phyloP scores from a whole-genome alignment of 2,113 vertebrate genomes.

The Polypterus bichir region DNA sequence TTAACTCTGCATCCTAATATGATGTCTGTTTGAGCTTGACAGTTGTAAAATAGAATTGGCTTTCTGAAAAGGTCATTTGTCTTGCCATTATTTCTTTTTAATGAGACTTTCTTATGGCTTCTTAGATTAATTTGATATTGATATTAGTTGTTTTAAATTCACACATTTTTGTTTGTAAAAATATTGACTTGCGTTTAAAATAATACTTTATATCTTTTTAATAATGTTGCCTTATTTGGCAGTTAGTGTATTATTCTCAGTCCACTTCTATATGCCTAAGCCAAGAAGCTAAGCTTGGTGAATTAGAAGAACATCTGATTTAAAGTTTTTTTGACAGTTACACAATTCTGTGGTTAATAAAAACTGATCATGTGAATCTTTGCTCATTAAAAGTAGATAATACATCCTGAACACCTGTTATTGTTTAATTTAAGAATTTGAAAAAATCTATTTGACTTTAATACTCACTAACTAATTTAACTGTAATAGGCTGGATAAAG shows the following conservation, averaged over 20 bases:
- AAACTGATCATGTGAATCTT: neutral
- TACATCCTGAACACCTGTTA: neutral
- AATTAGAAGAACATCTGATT: neutral
- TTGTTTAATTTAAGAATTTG: neutral
- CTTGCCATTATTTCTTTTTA: too few relatives aligned
- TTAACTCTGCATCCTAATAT: too few relatives aligned
- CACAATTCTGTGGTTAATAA: neutral
- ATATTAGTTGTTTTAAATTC: too few relatives aligned
- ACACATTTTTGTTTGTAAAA: too few relatives aligned
- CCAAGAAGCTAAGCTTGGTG: neutral
- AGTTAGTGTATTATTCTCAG: neutral
- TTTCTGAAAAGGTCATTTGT: too few relatives aligned
- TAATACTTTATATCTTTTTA: too few relatives aligned
- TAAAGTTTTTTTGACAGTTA: neutral
- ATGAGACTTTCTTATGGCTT: too few relatives aligned
- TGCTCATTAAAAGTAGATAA: neutral
- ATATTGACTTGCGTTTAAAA: too few relatives aligned
- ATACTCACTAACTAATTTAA: neutral
- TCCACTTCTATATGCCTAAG: neutral
- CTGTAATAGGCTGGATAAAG: neutral
- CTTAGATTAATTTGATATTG: too few relatives aligned
- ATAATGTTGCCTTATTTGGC: too few relatives aligned
- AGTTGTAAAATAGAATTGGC: too few relatives aligned
- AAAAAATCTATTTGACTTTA: neutral
- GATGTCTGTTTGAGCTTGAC: too few relatives aligned